These are phyloP conservation scores for Dunckerocampus dactyliophorus DNA, from an alignment of 2,113 vertebrate species.

Conservation along the genomic window DNA sequence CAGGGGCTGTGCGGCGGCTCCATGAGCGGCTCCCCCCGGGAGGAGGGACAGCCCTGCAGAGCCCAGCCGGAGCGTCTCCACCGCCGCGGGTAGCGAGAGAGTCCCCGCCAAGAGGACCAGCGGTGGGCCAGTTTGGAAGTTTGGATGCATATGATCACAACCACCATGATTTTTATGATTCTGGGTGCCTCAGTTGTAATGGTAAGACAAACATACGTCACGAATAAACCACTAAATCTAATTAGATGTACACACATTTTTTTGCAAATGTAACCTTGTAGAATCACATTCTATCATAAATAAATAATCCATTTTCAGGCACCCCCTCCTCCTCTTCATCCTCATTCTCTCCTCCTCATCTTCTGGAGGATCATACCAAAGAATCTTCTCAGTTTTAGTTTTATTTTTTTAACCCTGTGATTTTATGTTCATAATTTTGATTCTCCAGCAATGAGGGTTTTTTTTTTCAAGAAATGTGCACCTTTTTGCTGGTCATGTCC, in stretches of 20 bases:
- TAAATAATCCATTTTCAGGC: conserved; percentile 58
- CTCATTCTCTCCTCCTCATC: conserved; percentile 6
- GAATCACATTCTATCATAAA: conserved; percentile 65
- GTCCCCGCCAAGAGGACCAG: conserved; percentile 67
- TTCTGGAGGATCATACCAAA: conserved; percentile 43
- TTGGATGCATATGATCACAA: conserved; percentile 95
- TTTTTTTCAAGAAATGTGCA: conserved; percentile 20
- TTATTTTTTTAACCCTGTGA: conserved; percentile 15
- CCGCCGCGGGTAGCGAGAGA: conserved; percentile 59
- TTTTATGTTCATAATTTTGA: background rate
- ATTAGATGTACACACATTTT: too few relatives aligned
- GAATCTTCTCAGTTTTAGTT: background rate
- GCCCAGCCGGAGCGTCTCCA: conserved; percentile 64
- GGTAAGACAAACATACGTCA: conserved; percentile 77
- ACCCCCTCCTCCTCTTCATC: conserved; percentile 12
- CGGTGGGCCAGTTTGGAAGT: conserved; percentile 70
- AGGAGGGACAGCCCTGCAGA: conserved; percentile 60
- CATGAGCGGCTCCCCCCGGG: conserved; percentile 70
- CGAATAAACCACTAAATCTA: too few relatives aligned
- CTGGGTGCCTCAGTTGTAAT: conserved; percentile 97
- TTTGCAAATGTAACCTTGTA: conserved; percentile 21
- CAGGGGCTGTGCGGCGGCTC: conserved; percentile 71
- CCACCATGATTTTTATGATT: conserved; percentile 99
- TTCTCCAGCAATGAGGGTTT: background rate
- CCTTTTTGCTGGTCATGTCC: conserved; percentile 78